Percentiles rank a stretch among this genome's conserved stretches.
These are phyloP conservation scores for Camponotus vicinus DNA, from an alignment of 1,140 invertebrate genomes.

Conservation along the genomic window DNA sequence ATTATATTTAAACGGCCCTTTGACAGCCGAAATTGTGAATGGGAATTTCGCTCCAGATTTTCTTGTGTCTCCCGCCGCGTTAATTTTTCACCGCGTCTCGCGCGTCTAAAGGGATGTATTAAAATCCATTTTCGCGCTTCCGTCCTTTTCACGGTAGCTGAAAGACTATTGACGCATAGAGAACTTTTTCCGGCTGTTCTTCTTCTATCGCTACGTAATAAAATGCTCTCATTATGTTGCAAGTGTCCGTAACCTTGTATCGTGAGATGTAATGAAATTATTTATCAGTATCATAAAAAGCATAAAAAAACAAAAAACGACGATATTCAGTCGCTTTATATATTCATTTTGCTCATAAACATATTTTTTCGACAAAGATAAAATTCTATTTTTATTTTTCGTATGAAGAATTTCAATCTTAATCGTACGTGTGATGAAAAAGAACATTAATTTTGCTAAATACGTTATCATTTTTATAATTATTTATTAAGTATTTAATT, in stretches of 20 bases:
- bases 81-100: slow-evolving; percentile 19
- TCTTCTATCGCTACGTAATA: slow-evolving; percentile 12
- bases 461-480: too few relatives aligned
- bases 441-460: too few relatives aligned
- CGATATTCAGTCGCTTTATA: too few relatives aligned
- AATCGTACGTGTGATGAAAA: too few relatives aligned
- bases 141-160: slow-evolving; percentile 37
- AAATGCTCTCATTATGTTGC: not conserved
- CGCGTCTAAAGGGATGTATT: slow-evolving; percentile 26
- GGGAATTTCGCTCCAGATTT: slow-evolving; percentile 13
- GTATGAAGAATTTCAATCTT: not conserved
- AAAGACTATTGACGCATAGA: slow-evolving; percentile 31
- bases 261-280: slow-evolving; percentile 47
- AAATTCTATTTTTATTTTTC: not conserved
- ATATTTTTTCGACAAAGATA: too few relatives aligned
- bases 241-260: too few relatives aligned
- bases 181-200: slow-evolving; percentile 26
- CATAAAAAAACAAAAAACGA: too few relatives aligned
- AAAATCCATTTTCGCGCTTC: slow-evolving; percentile 48
- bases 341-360: too few relatives aligned
- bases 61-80: not conserved
- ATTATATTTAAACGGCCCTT: slow-evolving; percentile 8
- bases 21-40: slow-evolving; percentile 23
- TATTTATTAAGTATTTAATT: too few relatives aligned
- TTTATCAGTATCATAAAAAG: slow-evolving; percentile 7